Percentiles rank a stretch among this genome's conserved stretches.
These are phyloP conservation scores for Sepiola atlantica DNA, from an alignment of 2,888 invertebrate genomes.

Conservation along the genomic window DNA sequence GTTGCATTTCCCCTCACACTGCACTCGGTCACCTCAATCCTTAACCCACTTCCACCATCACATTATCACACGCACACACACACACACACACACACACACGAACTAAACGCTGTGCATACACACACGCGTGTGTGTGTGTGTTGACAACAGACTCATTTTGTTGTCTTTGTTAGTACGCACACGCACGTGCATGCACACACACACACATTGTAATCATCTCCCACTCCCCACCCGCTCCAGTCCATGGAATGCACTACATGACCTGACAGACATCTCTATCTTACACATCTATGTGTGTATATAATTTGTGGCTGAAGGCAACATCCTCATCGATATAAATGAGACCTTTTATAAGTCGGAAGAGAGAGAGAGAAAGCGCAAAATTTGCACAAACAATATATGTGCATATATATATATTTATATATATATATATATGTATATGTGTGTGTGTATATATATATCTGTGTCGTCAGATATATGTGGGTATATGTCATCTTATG, in stretches of 20 bases:
- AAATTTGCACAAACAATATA: background rate
- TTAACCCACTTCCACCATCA: background rate
- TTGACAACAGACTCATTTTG: background rate
- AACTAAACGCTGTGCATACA: background rate
- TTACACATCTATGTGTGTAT: background rate
- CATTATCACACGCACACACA: too few relatives aligned
- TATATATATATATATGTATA: background rate
- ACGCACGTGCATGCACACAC: background rate
- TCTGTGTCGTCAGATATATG: too few relatives aligned
- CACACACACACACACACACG: too few relatives aligned
- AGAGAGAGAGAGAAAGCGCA: background rate
- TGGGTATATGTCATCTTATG: background rate
- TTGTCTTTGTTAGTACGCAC: background rate
- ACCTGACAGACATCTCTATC: background rate
- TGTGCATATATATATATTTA: too few relatives aligned
- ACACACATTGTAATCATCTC: background rate
- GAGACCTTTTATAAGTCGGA: background rate
- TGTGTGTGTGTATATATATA: too few relatives aligned
- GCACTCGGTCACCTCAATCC: background rate
- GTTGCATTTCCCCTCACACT: conserved; percentile 3
- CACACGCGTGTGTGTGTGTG: background rate
- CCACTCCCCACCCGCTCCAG: background rate
- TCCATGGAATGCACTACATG: conserved; percentile 15
- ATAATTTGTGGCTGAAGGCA: background rate
- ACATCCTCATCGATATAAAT: background rate